Percentiles rank a stretch among this genome's conserved stretches.
phyloP scores from a whole-genome alignment of 2,797 vertebrate species.

The Odontamblyopus lacepedii region DNA sequence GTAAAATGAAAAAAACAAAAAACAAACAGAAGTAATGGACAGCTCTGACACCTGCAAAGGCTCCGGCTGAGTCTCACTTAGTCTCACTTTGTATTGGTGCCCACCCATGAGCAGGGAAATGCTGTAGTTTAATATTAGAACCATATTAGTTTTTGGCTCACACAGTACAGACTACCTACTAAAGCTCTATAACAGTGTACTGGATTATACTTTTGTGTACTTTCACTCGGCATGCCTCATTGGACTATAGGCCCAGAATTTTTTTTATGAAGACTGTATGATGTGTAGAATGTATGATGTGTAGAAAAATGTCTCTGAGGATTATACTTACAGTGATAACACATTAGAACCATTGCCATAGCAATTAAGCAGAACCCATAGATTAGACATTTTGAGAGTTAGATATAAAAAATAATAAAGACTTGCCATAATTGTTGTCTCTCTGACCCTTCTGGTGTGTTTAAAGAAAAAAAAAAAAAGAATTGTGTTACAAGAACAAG shows the following conservation, averaged over 20 bases:
- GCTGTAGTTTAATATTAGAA: constrained; percentile 16
- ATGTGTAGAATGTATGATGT: too few relatives aligned
- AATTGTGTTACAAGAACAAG: neutral
- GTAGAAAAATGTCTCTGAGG: neutral
- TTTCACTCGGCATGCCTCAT: neutral
- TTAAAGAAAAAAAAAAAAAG: neutral
- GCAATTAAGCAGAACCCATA: neutral
- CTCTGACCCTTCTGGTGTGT: neutral
- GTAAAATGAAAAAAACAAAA: neutral
- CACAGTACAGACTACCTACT: neutral
- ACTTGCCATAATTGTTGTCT: neutral
- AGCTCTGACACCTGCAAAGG: neutral
- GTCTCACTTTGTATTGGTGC: neutral
- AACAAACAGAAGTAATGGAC: neutral
- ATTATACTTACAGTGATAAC: neutral
- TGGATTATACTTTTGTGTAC: neutral
- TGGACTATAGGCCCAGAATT: neutral
- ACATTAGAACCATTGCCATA: neutral
- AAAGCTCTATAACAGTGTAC: constrained; percentile 4
- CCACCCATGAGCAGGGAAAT: neutral
- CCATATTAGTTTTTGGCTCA: constrained; percentile 18
- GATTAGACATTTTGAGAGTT: too few relatives aligned
- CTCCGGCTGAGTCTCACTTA: neutral
- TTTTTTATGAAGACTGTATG: too few relatives aligned
- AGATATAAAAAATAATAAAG: neutral